Conservation (phyloP, 2,888 invertebrate species). For the Drosophila kanekoi region DNA sequence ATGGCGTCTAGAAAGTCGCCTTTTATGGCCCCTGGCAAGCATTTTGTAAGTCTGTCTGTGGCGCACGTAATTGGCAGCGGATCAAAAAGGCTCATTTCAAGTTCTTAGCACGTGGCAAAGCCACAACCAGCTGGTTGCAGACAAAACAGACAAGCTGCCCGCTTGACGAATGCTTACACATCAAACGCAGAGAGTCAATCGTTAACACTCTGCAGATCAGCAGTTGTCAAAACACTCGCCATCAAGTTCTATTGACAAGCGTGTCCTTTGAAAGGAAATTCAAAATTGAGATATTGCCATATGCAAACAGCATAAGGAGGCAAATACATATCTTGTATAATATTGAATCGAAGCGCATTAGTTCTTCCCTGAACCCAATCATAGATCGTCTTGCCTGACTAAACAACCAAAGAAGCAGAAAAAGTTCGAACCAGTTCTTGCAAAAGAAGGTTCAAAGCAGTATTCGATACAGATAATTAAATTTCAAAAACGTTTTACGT, state of each 20-base stretch:
- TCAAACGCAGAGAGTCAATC: background rate
- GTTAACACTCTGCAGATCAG: conserved; percentile 21
- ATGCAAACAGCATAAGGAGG: background rate
- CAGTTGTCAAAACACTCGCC: background rate
- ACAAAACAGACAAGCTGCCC: background rate
- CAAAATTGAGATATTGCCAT: background rate
- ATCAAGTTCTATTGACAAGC: background rate
- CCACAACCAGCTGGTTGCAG: background rate
- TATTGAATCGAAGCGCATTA: no score
- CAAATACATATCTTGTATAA: no score
- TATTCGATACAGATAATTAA: no score
- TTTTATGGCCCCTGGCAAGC: conserved; percentile 34
- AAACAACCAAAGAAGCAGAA: no score
- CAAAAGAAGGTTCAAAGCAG: no score
- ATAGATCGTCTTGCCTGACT: no score
- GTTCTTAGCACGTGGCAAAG: conserved; percentile 25
- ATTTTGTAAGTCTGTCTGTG: conserved; percentile 45
- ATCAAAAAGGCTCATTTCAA: conserved; percentile 44
- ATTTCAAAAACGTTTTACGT: no score
- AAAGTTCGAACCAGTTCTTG: no score
- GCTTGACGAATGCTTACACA: background rate
- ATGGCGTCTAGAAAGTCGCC: conserved; percentile 16
- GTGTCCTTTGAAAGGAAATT: background rate
- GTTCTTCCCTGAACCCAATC: no score
- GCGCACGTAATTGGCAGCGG: conserved; percentile 52